Percentiles rank a stretch among this genome's conserved stretches.
phyloP scores from a whole-genome alignment of 1,140 invertebrate species.

The Orchesella cincta region DNA sequence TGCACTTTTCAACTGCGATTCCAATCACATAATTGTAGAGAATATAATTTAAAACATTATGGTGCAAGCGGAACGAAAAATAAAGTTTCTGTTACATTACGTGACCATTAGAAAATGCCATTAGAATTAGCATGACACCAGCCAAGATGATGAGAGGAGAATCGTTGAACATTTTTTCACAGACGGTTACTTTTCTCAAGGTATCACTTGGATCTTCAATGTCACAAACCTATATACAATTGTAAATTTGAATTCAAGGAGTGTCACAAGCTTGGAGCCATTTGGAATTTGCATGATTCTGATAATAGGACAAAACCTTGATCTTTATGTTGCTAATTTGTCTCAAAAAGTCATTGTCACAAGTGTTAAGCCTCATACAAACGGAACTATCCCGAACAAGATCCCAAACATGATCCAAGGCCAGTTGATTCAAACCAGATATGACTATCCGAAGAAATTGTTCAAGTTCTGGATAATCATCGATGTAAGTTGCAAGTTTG shows the following conservation, averaged over 20 bases:
- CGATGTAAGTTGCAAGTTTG: no score
- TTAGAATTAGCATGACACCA: not conserved
- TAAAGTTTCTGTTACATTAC: no score
- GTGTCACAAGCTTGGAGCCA: no score
- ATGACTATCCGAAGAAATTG: not conserved
- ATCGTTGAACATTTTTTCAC: conserved; percentile 17
- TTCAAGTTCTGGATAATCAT: no score
- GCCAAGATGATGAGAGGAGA: not conserved
- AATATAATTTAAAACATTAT: no score
- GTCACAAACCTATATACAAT: not conserved
- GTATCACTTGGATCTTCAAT: not conserved
- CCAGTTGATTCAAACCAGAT: not conserved
- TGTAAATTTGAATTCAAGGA: no score
- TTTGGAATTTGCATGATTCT: no score
- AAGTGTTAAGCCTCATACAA: not conserved
- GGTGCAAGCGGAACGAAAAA: no score
- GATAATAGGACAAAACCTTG: not conserved
- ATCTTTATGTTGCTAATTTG: conserved; percentile 7
- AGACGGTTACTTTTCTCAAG: not conserved
- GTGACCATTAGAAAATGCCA: no score
- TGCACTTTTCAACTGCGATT: no score
- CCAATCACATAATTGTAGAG: no score
- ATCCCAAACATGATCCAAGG: not conserved
- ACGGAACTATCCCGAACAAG: not conserved
- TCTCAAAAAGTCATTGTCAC: not conserved